Evolutionary conservation across 2,797 vertebrate genomes (phyloP).

Genomic region (Enoplosus armatus): DNA sequence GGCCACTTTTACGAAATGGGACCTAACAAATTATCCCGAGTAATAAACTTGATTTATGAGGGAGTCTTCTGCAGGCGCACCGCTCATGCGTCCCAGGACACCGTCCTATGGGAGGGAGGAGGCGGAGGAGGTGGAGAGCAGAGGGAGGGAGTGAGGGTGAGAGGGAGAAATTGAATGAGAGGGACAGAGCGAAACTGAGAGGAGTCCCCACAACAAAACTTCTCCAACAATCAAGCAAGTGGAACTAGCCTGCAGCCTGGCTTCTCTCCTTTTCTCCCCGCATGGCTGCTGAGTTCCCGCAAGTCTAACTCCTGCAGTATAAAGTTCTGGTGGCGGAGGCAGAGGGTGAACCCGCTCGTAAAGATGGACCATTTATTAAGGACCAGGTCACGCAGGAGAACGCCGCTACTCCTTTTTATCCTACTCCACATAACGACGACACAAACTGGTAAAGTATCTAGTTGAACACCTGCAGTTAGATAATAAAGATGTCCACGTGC

Average conservation of each 20-base stretch:
- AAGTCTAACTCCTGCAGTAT: conserved; percentile 47
- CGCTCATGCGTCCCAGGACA: conserved; percentile 61
- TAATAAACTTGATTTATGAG: conserved; percentile 71
- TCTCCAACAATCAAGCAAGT: conserved; percentile 73
- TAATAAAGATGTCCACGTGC: neutral
- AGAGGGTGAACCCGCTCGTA: conserved; percentile 58
- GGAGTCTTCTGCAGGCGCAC: conserved; percentile 48
- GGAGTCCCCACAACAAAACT: conserved; percentile 77
- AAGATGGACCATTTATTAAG: conserved; percentile 81
- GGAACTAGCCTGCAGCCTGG: conserved; percentile 62
- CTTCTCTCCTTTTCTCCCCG: conserved; percentile 43
- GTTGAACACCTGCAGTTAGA: conserved; percentile 15
- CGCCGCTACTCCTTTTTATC: conserved; percentile 70
- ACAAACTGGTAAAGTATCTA: conserved; percentile 81
- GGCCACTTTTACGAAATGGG: conserved; percentile 37
- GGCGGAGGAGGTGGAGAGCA: conserved; percentile 70
- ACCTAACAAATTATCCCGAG: conserved; percentile 57
- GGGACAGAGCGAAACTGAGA: conserved; percentile 70
- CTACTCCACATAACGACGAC: conserved; percentile 71
- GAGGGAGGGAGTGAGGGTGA: conserved; percentile 75
- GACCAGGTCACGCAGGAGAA: conserved; percentile 68
- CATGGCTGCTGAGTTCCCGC: conserved; percentile 76
- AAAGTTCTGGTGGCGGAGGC: conserved; percentile 68
- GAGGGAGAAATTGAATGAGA: conserved; percentile 84
- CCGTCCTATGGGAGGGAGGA: conserved; percentile 73